These are phyloP conservation scores for Vombatus ursinus DNA, from an alignment of 2,113 vertebrate genomes.

Conservation along the genomic window DNA sequence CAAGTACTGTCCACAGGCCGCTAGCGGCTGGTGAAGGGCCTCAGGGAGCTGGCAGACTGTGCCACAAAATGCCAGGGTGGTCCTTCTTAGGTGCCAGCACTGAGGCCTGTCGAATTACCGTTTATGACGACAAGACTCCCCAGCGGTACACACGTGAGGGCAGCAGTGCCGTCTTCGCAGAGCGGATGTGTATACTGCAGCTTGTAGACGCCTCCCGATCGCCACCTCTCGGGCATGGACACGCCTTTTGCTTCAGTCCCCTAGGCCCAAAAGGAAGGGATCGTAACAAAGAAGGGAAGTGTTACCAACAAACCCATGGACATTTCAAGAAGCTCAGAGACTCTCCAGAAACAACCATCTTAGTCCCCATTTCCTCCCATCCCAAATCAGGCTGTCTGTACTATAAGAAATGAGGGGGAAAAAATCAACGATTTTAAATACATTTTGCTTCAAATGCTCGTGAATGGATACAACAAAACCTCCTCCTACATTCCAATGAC, in stretches of 20 bases:
- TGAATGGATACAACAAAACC: not conserved
- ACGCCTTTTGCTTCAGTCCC: conserved; percentile 81
- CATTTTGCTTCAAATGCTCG: not conserved
- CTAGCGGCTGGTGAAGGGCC: fast-evolving
- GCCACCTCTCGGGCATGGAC: conserved; percentile 93
- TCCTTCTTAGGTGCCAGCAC: not conserved
- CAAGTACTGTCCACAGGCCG: not conserved
- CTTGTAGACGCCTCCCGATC: conserved; percentile 84
- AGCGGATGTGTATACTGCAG: conserved; percentile 92
- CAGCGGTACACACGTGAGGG: conserved; percentile 90
- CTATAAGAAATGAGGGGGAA: not conserved
- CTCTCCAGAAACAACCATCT: conserved; percentile 36
- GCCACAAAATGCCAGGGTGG: not conserved
- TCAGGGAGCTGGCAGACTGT: not conserved
- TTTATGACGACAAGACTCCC: conserved; percentile 89
- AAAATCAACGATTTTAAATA: not conserved
- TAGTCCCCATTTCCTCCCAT: not conserved
- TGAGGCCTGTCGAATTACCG: conserved; percentile 79
- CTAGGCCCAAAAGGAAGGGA: conserved; percentile 65
- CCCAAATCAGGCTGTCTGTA: not conserved
- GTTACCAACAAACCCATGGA: not conserved
- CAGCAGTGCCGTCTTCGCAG: conserved; percentile 86
- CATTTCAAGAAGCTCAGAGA: not conserved
- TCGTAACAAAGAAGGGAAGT: conserved; percentile 11
- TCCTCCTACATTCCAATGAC: not conserved